Base-by-base conservation (phyloP, 2,113 vertebrate genomes). In the Neolamprologus sp. region DNA sequence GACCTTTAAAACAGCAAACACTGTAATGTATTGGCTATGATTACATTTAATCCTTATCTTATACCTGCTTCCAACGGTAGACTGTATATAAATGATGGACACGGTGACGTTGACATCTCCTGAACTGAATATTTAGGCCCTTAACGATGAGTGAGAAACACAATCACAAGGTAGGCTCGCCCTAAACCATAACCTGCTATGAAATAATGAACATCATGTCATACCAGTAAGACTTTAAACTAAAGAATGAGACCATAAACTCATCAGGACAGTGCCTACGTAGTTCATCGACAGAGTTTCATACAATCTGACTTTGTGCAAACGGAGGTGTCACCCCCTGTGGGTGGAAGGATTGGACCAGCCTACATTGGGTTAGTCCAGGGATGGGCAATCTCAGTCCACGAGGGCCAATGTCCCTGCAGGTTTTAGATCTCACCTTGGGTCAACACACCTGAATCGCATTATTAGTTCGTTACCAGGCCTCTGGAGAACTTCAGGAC, bases 1-100 rank as follows among this genome's bases (percentile, higher is more conserved):
- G 68, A 28, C 68, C 68, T 75, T 75, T 28, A 75, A 28, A 75
- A 47, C 9, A 47, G 42, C 42, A 73, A 73, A 49, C 23, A 78
- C 71, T 78, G 16, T 78, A 30, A 78, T 28, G 26, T 78, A 0
- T 2, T 49, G 6, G 9, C 71, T 30, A 49, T 30, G 16, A 49
- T 78, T 30, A 49, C 23, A 78, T 78, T 75, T 47, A 75, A 75
- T 45, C 21, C 40, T 47, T 40, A 17, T 0, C 42, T 0, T 30
- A 49, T 78, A 30, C 40, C 42, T 49, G 68, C 3, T 73, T 7
- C 40, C 8, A 40, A 73, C 1, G 1, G 14, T 17, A 45, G 14
- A 73, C 68, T 45, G 37, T 45, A 45, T 28, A 75, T 47, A 75
- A 47, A 75, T 17, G 16, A 47, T 47, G 68, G 16, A 75, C 40